Percentiles rank a stretch among this genome's conserved stretches.
phyloP scores from a whole-genome alignment of 2,113 vertebrate species.

The Abramis brama region DNA sequence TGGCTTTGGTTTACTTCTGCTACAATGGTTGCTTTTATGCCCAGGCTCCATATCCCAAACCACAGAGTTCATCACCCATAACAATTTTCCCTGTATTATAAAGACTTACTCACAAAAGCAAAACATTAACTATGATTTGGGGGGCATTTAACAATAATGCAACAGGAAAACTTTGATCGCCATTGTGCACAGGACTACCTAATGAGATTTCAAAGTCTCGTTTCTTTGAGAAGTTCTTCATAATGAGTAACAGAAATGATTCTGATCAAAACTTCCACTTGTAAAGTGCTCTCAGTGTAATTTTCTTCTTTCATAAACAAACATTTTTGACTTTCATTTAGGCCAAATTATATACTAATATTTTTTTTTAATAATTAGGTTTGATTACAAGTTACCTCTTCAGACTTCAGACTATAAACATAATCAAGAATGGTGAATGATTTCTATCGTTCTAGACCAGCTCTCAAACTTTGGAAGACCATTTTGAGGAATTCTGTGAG shows the following conservation, averaged over 20 bases:
- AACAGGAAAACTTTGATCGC: not conserved
- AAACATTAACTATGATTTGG: slow-evolving; percentile 18
- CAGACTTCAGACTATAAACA: not conserved
- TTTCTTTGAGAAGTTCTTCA: not conserved
- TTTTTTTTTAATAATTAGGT: not conserved
- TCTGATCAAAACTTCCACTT: not conserved
- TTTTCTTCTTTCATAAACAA: not conserved
- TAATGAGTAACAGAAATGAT: not conserved
- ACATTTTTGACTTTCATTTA: not conserved
- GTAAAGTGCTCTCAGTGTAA: not conserved
- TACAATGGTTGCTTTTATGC: not conserved
- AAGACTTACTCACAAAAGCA: not conserved
- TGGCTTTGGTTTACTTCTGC: not conserved
- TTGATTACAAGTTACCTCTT: not conserved
- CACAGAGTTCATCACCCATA: slow-evolving; percentile 7
- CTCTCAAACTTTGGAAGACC: not conserved
- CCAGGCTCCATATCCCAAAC: not conserved
- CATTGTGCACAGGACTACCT: not conserved
- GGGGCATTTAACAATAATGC: not conserved
- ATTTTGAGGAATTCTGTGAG: not conserved
- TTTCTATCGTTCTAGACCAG: not conserved
- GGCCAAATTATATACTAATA: not conserved
- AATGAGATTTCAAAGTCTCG: not conserved
- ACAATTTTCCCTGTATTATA: slow-evolving; percentile 8
- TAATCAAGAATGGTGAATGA: not conserved